Percentiles rank a stretch among this genome's conserved stretches.
Evolutionary conservation across 1,140 invertebrate genomes (phyloP).

Genomic region (Drosophila auraria): DNA sequence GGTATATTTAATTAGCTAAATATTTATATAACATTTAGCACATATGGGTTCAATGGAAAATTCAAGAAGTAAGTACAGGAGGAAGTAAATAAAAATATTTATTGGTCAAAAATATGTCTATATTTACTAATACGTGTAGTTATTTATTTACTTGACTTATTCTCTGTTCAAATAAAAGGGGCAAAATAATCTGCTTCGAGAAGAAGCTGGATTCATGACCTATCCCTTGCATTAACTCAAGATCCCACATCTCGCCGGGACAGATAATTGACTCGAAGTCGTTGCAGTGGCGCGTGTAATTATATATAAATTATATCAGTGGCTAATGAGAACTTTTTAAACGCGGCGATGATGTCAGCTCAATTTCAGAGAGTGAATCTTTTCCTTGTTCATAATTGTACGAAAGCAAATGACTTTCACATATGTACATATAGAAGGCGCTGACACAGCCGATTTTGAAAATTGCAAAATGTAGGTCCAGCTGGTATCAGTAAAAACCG

Average conservation of each 20-base stretch:
- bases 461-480: conserved; percentile 39
- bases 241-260: conserved; percentile 6
- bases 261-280: conserved; percentile 19
- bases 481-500: conserved; percentile 25
- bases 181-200: background rate
- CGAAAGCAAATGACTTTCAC: conserved; percentile 45
- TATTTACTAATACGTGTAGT: background rate
- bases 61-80: background rate
- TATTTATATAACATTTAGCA: conserved; percentile 40
- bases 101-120: no score
- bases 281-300: conserved; percentile 21
- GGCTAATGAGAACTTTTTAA: conserved; percentile 43
- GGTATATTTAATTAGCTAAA: conserved; percentile 27
- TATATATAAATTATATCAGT: conserved; percentile 33
- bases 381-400: conserved; percentile 35
- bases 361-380: conserved; percentile 38
- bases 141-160: background rate
- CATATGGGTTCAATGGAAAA: background rate
- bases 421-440: background rate
- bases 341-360: conserved; percentile 41
- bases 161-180: background rate
- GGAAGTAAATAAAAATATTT: background rate
- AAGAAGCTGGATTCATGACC: conserved; percentile 14
- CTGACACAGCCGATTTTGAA: conserved; percentile 6
- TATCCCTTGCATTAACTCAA: conserved; percentile 27